Evolutionary conservation across 2,888 invertebrate genomes (phyloP).

Genomic region (Archips crataeganus): DNA sequence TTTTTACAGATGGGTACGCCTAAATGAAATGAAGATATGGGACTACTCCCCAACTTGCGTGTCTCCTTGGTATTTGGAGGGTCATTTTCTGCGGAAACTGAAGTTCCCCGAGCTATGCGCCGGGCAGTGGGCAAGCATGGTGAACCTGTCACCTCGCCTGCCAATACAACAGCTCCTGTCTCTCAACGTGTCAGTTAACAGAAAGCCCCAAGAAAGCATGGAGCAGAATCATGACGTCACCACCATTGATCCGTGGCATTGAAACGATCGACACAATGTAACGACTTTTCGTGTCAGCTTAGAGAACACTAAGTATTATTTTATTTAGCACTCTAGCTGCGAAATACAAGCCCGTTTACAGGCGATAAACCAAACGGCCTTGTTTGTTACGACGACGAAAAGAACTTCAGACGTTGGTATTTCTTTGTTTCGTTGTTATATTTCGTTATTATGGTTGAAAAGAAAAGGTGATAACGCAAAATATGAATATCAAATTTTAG

Average conservation of each 20-base stretch:
- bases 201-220: conserved; percentile 80
- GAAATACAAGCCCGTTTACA: conserved; percentile 26
- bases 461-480: not conserved
- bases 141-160: conserved; percentile 88
- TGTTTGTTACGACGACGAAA: conserved; percentile 19
- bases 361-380: conserved; percentile 31
- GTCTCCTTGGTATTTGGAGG: conserved; percentile 90
- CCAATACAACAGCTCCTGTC: conserved; percentile 84
- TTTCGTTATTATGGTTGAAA: not conserved
- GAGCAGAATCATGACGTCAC: conserved; percentile 78
- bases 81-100: conserved; percentile 88
- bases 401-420: not conserved
- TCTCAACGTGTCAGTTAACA: conserved; percentile 79
- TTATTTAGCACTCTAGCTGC: conserved; percentile 21
- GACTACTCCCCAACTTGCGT: conserved; percentile 90
- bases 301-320: conserved; percentile 27
- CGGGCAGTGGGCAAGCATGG: conserved; percentile 93
- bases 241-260: conserved; percentile 71
- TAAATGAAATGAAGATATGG: conserved; percentile 89
- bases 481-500: too few species aligned
- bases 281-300: conserved; percentile 28
- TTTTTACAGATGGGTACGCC: conserved; percentile 87
- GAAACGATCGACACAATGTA: conserved; percentile 45
- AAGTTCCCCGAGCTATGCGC: conserved; percentile 91
- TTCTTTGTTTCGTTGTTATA: not conserved